phyloP scores from a whole-genome alignment of 1,140 invertebrate species.

The Sminthurinus signatus region DNA sequence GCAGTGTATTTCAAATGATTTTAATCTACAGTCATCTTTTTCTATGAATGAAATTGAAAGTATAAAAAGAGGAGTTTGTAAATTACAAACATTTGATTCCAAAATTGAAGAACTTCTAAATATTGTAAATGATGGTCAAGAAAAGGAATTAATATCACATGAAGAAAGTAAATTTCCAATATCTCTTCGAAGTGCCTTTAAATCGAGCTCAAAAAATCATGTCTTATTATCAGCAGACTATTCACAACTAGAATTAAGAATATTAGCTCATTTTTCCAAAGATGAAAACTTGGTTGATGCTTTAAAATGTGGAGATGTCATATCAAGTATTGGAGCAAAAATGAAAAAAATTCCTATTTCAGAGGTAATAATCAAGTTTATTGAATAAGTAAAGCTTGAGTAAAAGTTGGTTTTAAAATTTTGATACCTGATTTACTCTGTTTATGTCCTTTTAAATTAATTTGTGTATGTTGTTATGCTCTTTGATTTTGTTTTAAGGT shows the following conservation, averaged over 20 bases:
- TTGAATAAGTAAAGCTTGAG: too few species aligned
- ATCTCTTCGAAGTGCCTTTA: slow-evolving; percentile 50
- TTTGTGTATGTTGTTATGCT: too few species aligned
- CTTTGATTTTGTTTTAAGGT: too few species aligned
- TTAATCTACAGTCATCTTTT: slow-evolving; percentile 49
- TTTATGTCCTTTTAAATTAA: too few species aligned
- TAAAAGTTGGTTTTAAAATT: too few species aligned
- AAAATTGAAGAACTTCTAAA: slow-evolving; percentile 14
- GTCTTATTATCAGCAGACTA: slow-evolving; percentile 90
- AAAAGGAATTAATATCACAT: slow-evolving; percentile 11
- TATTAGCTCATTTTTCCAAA: slow-evolving; percentile 81
- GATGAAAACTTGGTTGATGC: slow-evolving; percentile 65
- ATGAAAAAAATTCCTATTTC: slow-evolving; percentile 64
- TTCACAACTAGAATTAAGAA: slow-evolving; percentile 88
- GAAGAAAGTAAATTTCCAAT: neutral
- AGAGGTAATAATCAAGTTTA: slow-evolving; percentile 52
- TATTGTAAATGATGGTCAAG: too few species aligned
- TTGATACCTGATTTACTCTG: too few species aligned
- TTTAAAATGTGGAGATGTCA: slow-evolving; percentile 74
- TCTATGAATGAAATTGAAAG: slow-evolving; percentile 18
- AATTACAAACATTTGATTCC: slow-evolving; percentile 22
- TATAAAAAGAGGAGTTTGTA: slow-evolving; percentile 11
- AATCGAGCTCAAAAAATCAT: slow-evolving; percentile 43
- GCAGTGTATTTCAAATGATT: slow-evolving; percentile 87
- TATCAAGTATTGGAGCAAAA: slow-evolving; percentile 73